Percentiles rank a stretch among this genome's conserved stretches.
phyloP scores from a whole-genome alignment of 2,888 invertebrate species.

The Teleogryllus oceanicus region DNA sequence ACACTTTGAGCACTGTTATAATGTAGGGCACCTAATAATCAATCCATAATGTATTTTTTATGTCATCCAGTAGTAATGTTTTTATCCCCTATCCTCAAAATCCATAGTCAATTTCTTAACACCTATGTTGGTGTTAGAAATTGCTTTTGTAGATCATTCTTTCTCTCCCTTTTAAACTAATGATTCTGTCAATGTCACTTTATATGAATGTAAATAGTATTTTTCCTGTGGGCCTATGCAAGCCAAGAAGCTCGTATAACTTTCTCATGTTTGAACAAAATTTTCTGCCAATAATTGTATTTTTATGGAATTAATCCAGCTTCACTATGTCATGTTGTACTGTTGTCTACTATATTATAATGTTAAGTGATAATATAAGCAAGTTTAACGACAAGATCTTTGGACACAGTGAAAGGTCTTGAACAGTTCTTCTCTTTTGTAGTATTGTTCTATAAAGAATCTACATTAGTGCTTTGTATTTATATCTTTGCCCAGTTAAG shows the following conservation, averaged over 20 bases:
- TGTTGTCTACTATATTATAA: slow-evolving; percentile 33
- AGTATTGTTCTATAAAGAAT: slow-evolving; percentile 1
- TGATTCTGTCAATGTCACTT: neutral
- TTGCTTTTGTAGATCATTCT: neutral
- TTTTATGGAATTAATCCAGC: slow-evolving; percentile 33
- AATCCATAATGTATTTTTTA: neutral
- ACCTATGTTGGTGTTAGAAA: neutral
- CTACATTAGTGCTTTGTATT: slow-evolving; percentile 18
- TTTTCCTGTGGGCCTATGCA: slow-evolving; percentile 35
- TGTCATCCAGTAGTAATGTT: neutral
- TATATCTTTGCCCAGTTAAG: neutral
- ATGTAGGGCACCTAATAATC: slow-evolving; percentile 18
- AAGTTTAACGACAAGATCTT: slow-evolving; percentile 23
- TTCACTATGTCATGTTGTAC: slow-evolving; percentile 32
- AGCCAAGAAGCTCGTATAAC: slow-evolving; percentile 2
- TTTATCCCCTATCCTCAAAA: neutral
- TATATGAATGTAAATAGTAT: slow-evolving; percentile 26
- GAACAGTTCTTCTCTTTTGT: slow-evolving; percentile 18
- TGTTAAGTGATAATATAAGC: slow-evolving; percentile 30
- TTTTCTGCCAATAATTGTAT: slow-evolving; percentile 36
- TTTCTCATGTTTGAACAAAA: slow-evolving; percentile 29
- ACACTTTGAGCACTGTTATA: slow-evolving; percentile 9
- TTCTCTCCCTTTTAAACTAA: neutral
- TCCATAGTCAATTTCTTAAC: neutral
- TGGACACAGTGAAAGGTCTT: neutral